Percentiles rank a stretch among this genome's conserved stretches.
Evolutionary conservation across 2,888 invertebrate species (phyloP).

Genomic region (Mesorhabditis belari): DNA sequence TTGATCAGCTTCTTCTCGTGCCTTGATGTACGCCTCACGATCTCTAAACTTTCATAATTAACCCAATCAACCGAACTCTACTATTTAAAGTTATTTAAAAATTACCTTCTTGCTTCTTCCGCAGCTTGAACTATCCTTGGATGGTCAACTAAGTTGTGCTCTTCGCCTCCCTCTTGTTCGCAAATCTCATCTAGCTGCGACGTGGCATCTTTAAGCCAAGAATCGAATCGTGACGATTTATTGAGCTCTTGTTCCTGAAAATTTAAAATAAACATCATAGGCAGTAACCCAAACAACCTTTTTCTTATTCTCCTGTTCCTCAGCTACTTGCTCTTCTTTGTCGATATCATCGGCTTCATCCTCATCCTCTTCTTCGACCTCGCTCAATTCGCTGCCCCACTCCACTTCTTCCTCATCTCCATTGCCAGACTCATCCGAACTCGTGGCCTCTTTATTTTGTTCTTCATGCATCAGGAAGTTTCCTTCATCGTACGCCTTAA

Average conservation of each 20-base stretch:
- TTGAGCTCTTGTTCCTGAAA: conserved; percentile 20
- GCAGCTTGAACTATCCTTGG: conserved; percentile 8
- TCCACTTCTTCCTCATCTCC: conserved; percentile 12
- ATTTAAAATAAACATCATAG: background rate
- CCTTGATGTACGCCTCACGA: conserved; percentile 9
- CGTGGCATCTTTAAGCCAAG: conserved; percentile 40
- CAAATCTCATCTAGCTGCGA: conserved; percentile 26
- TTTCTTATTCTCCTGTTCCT: conserved; percentile 14
- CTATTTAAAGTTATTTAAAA: too few relatives aligned
- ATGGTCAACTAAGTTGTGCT: conserved; percentile 19
- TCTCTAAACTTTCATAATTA: background rate
- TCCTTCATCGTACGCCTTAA: conserved; percentile 48
- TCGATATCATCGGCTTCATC: background rate
- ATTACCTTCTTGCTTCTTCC: conserved; percentile 8
- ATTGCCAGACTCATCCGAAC: conserved; percentile 15
- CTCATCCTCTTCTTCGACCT: conserved; percentile 1
- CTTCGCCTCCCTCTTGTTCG: conserved; percentile 19
- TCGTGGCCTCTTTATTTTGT: conserved; percentile 76
- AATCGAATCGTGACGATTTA: conserved; percentile 37
- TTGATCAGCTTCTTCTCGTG: conserved; percentile 10
- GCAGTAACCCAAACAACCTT: conserved; percentile 5
- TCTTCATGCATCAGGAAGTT: conserved; percentile 42
- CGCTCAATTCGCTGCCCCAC: conserved; percentile 10
- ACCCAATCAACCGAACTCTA: conserved; percentile 1
- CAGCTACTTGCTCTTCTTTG: conserved; percentile 12